Evolutionary conservation across 2,888 invertebrate species (phyloP), one percentile per base, ranked within the genome.

Genomic region (Nomada goodeniana): DNA sequence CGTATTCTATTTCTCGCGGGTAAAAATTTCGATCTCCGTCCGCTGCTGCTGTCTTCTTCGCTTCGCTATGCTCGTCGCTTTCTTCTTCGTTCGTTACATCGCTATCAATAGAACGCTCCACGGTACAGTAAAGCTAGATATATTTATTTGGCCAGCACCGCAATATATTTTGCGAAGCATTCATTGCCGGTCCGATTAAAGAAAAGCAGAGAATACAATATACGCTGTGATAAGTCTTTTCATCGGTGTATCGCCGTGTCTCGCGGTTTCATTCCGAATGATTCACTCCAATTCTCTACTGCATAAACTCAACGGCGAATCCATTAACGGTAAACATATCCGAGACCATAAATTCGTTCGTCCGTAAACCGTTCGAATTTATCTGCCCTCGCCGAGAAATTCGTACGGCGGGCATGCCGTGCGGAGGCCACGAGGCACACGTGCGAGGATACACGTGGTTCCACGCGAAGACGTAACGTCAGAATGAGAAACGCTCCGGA

Each of bases 1-100:
- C 85, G 88, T 91, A 92, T 92, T 92, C 93, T 91, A 92, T 92
- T 92, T 92, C 89, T 91, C 88, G 88, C 88, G 89, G 89, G 89
- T 91, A 90, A 91, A 92, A 91, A 91, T 92, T 91, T 89, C 90
- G 89, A 91, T 91, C 89, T 60, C 70, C 13, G 59, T 60, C 69
- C 44, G 23, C 50, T 10, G 18, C 2, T 47, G 9, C 20, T 15
- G 9, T 5, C 64, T 18, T 29, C 26, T 44, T 10, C 23, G 23
- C 36, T 60, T 57, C 23, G 7, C 18, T 60, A 10, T 26, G 52
- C 9, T 13, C n/a, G 9, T 13, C 61, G 5, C 18, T 42, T 13
- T n/a, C n/a, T 26, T 10, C 53, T 29, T 2, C 61, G n/a, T 10
- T 57, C 47, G 26, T 47, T 55, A 55, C 53, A 47, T 26, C 23